Evolutionary conservation across 2,888 invertebrate species (phyloP).

Genomic region (Clepsis dumicolana): DNA sequence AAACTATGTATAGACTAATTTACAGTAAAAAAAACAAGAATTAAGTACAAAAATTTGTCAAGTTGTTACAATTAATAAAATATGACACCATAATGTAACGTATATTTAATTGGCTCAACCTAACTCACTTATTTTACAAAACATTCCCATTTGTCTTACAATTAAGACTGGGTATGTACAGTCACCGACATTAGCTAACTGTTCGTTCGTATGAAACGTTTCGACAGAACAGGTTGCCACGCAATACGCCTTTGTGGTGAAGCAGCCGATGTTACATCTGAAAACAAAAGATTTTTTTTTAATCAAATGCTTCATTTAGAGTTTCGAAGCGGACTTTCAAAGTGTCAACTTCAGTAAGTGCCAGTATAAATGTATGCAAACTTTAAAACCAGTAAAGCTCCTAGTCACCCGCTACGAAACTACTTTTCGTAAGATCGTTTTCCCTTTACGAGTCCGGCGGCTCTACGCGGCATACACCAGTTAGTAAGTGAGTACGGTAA

Average conservation of each 20-base stretch:
- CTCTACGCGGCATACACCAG: constrained; percentile 61
- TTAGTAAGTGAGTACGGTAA: constrained; percentile 61
- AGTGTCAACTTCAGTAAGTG: neutral
- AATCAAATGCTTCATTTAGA: neutral
- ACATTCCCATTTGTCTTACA: no score
- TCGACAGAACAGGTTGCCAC: neutral
- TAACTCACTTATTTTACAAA: no score
- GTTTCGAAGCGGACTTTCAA: neutral
- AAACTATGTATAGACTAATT: neutral
- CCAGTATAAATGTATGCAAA: neutral
- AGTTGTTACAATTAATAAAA: no score
- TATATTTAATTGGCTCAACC: no score
- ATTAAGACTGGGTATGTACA: no score
- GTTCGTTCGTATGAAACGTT: neutral
- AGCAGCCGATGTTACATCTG: neutral
- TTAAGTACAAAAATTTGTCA: no score
- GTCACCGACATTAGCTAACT: no score
- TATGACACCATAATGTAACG: no score
- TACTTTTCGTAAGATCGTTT: constrained; percentile 10
- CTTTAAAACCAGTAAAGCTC: constrained; percentile 8
- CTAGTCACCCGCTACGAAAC: constrained; percentile 12
- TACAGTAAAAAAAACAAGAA: no score
- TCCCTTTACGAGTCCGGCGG: constrained; percentile 69
- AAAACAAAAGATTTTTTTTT: constrained; percentile 5
- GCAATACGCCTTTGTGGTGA: neutral